Evolutionary conservation across 2,113 vertebrate species (phyloP), one percentile per base, ranked within the genome.

Genomic region (Aramus guarauna): DNA sequence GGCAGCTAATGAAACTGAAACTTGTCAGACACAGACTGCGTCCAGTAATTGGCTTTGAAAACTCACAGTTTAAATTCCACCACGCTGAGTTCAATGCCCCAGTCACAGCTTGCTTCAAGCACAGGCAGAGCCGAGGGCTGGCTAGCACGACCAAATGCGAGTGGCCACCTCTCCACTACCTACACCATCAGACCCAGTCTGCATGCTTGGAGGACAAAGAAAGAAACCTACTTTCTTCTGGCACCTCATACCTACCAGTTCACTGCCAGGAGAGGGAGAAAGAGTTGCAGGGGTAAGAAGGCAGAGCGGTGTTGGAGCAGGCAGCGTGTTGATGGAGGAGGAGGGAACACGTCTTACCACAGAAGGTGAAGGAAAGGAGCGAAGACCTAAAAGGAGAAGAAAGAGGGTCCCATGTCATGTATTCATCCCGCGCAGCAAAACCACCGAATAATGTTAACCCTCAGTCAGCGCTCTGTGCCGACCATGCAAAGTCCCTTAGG

Each of bases 1-100:
- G 67, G 75, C 82, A 85, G 78, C 72, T 93, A 94, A 94, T 71
- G 82, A 92, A 96, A 95, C 72, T 64, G 88, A 88, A 93, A 88
- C 85, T 66, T 85, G 76, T 91, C 88, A 91, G 64, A 56, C 82
- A 94, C 88, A 85, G 88, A 13, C 68, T 32, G 64, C 2, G 1
- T n/a, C 36, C 83, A 56, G 52, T 80, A 94, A 95, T 59, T 90
- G 67, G 63, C 88, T 95, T 75, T 67, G 88, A 92, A 92, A 60
- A 9, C 59, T 50, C 0, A 0, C 50, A 47, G 79, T 43, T 36
- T 88, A 93, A 83, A 74, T 62, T 92, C 55, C 12, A 2, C 71
- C 72, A 24, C 0, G 19, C 90, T 34, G 75, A 84, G 92, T 72
- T 52, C 90, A 27, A 2, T 36, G 67, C 12, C 63, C 53, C 0